Percentiles rank a stretch among this genome's conserved stretches.
Conservation (phyloP, 2,797 vertebrate species). For the Orientallactaga sibirica region DNA sequence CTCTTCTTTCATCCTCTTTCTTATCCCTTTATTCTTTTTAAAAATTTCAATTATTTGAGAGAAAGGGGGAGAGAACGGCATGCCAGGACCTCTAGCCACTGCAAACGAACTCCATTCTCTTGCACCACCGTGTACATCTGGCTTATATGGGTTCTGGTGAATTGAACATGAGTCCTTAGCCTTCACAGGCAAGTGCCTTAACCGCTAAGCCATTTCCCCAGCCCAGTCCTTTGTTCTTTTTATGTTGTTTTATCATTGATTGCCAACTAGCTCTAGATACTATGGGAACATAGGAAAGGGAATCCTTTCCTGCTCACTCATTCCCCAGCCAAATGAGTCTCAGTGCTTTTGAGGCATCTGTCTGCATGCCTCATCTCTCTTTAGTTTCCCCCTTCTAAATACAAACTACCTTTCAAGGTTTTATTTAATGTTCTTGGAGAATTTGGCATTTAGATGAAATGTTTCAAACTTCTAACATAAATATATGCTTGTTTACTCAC, state of each 20-base stretch:
- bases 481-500: conserved; percentile 34
- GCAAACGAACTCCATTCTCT: no score
- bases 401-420: neutral
- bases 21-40: no score
- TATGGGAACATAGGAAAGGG: neutral
- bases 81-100: no score
- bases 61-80: no score
- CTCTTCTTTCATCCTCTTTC: neutral
- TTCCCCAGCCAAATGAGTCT: neutral
- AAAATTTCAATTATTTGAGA: no score
- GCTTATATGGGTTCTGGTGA: no score
- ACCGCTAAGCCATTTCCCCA: no score
- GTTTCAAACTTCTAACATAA: neutral
- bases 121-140: no score
- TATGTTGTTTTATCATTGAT: conserved; percentile 38
- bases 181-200: no score
- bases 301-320: neutral
- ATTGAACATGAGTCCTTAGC: no score
- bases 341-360: neutral
- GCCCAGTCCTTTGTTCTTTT: neutral
- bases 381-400: neutral
- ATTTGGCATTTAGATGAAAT: conserved; percentile 2
- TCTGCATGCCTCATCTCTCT: neutral
- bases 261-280: neutral
- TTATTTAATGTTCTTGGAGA: neutral